Conservation (phyloP, 2,113 vertebrate genomes). For the Lampris megalopsis region DNA sequence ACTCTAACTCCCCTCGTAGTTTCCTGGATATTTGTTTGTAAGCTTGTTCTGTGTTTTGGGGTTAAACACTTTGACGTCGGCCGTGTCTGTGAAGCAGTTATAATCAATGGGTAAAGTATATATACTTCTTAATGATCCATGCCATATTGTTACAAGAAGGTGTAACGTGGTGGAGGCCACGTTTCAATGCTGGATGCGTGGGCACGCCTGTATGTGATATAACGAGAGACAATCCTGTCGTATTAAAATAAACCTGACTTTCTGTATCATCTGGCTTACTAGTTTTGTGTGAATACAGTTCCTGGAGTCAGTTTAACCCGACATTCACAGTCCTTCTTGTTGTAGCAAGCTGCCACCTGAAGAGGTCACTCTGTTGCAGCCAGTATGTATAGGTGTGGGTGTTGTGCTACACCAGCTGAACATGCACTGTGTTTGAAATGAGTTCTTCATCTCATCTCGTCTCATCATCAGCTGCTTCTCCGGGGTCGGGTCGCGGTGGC, state of each 20-base stretch:
- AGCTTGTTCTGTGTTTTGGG: constrained; percentile 45
- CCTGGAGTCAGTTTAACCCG: background rate
- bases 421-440: too few relatives aligned
- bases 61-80: constrained; percentile 64
- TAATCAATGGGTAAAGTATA: constrained; percentile 35
- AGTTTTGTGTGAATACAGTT: constrained; percentile 23
- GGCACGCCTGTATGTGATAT: constrained; percentile 62
- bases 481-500: too few relatives aligned
- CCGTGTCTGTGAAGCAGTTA: constrained; percentile 71
- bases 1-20: constrained; percentile 38
- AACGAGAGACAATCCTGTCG: constrained; percentile 62
- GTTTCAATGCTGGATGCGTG: constrained; percentile 57
- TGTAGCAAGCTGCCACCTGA: constrained; percentile 34
- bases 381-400: too few relatives aligned
- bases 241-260: constrained; percentile 78
- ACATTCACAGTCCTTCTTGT: background rate
- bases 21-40: constrained; percentile 60
- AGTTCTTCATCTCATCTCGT: too few relatives aligned
- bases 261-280: constrained; percentile 62
- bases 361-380: constrained; percentile 37
- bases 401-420: too few relatives aligned
- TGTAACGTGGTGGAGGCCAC: constrained; percentile 36
- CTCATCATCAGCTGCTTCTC: too few relatives aligned
- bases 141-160: constrained; percentile 67
- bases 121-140: constrained; percentile 44